Evolutionary conservation across 2,113 vertebrate species (phyloP), one percentile per base, ranked within the genome.

Genomic region (Dasyurus viverrinus): DNA sequence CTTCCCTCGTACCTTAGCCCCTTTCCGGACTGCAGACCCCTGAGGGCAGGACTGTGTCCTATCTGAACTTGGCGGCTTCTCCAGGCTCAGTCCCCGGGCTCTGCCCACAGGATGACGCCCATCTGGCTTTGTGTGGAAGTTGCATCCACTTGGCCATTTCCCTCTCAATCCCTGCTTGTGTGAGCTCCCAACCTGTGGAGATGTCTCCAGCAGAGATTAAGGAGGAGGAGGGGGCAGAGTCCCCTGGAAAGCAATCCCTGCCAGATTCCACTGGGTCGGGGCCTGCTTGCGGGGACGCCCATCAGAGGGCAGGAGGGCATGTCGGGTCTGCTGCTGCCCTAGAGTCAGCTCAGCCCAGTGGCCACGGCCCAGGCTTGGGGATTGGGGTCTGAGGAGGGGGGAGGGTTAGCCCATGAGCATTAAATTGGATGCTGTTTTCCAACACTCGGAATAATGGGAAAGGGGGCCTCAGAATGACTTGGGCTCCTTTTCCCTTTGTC

Each of bases 401-500:
- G 1, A 36, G 36, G 3, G 68, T n/a, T 76, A 42, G 91, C 92
- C 92, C 12, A 36, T 12, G 11, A 90, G 68, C 84, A n/a, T 93
- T 89, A 3, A 36, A 89, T 2, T 12, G 26, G 36, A 52, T 50
- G 90, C 12, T 90, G 8, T 91, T 9, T 90, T 6, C n/a, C 46
- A 50, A 1, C 89, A 22, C n/a, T 48, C 26, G 48, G 60, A 93
- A 90, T 92, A 76, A 91, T 54, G 42, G 92, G 22, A 90, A 47
- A 24, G 26, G 50, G 25, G 47, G 27, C 57, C 53, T 84, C 95
- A 57, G 92, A 93, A 91, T 93, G 95, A 11, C 60, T 92, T 24
- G 47, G 54, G 95, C 7, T 91, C 84, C 91, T 54, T 25, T 92
- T 92, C 96, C 68, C 91, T 93, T 55, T 46, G 27, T 47, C 76